These are phyloP conservation scores for Hydriomena furcata DNA, from an alignment of 2,888 invertebrate species.

Conservation along the genomic window DNA sequence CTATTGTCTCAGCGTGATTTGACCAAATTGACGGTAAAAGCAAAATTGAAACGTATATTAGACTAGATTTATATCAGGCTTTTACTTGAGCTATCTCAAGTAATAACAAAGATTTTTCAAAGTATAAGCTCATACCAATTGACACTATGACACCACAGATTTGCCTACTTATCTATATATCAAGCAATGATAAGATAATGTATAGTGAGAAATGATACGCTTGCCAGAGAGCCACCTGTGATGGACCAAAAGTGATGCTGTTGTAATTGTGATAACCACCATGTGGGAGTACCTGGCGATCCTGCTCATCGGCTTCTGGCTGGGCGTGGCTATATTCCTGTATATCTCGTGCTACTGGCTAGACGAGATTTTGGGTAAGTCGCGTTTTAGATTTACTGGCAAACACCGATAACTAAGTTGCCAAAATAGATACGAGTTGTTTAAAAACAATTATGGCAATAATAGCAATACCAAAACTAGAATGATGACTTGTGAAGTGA, in stretches of 20 bases:
- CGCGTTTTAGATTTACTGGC: background rate
- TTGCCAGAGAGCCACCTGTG: background rate
- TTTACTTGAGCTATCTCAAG: too few species aligned
- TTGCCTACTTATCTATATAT: slow-evolving; percentile 20
- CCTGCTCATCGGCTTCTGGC: slow-evolving; percentile 76
- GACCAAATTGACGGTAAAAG: too few species aligned
- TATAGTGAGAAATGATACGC: slow-evolving; percentile 21
- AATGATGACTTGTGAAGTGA: too few species aligned
- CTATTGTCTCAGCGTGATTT: too few species aligned
- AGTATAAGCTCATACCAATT: slow-evolving; percentile 27
- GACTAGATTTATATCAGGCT: too few species aligned
- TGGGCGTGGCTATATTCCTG: slow-evolving; percentile 77
- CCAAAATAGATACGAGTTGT: too few species aligned
- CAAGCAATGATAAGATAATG: slow-evolving; percentile 22
- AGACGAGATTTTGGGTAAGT: slow-evolving; percentile 86
- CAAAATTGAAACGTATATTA: too few species aligned
- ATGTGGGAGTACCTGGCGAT: slow-evolving; percentile 78
- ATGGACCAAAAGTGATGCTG: slow-evolving; percentile 15
- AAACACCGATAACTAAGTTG: too few species aligned
- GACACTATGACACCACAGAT: slow-evolving; percentile 22
- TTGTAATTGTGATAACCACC: slow-evolving; percentile 34
- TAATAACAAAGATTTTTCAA: too few species aligned
- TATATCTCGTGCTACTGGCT: slow-evolving; percentile 83
- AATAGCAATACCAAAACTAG: too few species aligned
- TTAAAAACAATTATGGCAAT: too few species aligned